These are phyloP conservation scores for Helobdella robusta DNA, from an alignment of 2,888 invertebrate genomes.

Conservation along the genomic window DNA sequence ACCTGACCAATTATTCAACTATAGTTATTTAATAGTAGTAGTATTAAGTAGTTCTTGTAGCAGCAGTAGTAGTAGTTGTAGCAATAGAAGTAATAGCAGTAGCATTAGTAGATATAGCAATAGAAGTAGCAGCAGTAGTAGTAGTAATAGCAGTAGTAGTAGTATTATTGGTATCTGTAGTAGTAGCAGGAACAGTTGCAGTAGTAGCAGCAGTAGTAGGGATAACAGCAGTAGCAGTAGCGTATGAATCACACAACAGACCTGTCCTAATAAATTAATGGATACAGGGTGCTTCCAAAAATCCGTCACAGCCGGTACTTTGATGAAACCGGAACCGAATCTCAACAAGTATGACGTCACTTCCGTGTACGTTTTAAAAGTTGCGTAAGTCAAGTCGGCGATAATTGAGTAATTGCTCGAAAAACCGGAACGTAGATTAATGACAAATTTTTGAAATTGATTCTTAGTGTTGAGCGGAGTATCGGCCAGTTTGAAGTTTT, in stretches of 20 bases:
- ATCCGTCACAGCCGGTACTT: neutral
- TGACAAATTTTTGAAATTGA: neutral
- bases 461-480: neutral
- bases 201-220: too few species aligned
- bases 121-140: too few species aligned
- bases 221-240: too few species aligned
- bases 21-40: neutral
- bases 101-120: too few species aligned
- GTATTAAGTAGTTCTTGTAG: neutral
- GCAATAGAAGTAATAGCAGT: too few species aligned
- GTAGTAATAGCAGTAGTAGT: too few species aligned
- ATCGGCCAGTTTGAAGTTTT: neutral
- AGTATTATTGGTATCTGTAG: too few species aligned
- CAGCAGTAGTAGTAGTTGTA: too few species aligned
- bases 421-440: neutral
- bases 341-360: conserved; percentile 5
- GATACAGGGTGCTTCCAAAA: conserved; percentile 8
- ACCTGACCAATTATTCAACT: neutral
- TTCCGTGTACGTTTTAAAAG: neutral
- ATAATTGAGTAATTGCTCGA: neutral
- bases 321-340: neutral
- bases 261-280: conserved; percentile 14
- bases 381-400: neutral
- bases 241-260: too few species aligned
- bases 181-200: too few species aligned